Conservation (phyloP, 2,113 vertebrate genomes). For the Siphamia tubifer region DNA sequence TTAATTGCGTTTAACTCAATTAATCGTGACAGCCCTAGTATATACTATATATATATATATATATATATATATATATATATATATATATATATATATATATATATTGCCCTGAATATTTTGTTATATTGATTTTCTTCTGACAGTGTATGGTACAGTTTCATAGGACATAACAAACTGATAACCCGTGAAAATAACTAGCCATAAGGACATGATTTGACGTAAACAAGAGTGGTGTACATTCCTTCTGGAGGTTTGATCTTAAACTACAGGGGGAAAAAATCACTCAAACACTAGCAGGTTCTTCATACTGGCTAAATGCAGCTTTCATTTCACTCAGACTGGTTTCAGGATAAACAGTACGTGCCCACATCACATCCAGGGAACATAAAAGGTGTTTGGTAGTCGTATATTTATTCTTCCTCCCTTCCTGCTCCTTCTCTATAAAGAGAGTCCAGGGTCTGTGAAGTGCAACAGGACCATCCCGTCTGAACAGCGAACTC, state of each 20-base stretch:
- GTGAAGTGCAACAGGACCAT: slow-evolving; percentile 64
- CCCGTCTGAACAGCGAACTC: slow-evolving; percentile 62
- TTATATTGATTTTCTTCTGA: no score
- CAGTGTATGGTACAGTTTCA: no score
- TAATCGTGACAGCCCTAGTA: no score
- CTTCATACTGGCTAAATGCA: background rate
- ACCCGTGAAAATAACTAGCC: no score
- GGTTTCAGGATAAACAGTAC: slow-evolving; percentile 32
- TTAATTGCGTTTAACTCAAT: no score
- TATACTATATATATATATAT: no score
- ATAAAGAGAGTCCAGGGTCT: slow-evolving; percentile 61
- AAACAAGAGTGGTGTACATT: background rate
- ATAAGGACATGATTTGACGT: no score
- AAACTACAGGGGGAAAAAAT: background rate
- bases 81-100: background rate
- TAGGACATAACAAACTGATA: no score
- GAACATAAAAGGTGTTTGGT: slow-evolving; percentile 56
- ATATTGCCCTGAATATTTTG: background rate
- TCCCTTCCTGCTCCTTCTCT: slow-evolving; percentile 53
- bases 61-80: no score
- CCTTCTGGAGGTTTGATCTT: background rate
- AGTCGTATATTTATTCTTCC: slow-evolving; percentile 56
- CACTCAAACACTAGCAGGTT: background rate
- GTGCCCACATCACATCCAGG: slow-evolving; percentile 50
- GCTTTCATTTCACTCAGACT: background rate